Percentiles rank a stretch among this genome's conserved stretches.
Conservation (phyloP, 1,140 invertebrate species). For the Scylla paramamosain region DNA sequence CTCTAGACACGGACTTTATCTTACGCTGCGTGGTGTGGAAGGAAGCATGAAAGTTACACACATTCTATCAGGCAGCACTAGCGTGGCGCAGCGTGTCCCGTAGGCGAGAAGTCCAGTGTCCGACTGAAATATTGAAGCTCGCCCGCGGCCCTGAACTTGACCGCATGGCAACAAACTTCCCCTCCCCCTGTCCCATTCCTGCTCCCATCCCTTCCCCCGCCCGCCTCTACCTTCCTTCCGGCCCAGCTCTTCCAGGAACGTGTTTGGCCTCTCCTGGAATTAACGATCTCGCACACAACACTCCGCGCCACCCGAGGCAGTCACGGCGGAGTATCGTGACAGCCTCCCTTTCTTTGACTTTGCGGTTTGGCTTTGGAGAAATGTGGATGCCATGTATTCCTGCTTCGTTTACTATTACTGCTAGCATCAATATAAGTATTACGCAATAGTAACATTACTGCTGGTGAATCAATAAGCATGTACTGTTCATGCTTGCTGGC, state of each 20-base stretch:
- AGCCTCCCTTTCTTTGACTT: background rate
- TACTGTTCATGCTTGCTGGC: too few species aligned
- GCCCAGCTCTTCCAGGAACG: background rate
- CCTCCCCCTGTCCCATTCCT: background rate
- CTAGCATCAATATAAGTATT: too few species aligned
- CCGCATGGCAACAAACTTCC: constrained; percentile 10
- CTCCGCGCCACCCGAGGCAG: background rate
- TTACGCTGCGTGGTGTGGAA: background rate
- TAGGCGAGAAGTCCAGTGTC: background rate
- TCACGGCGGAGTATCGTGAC: background rate
- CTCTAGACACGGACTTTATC: too few species aligned
- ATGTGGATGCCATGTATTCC: too few species aligned
- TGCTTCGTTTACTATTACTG: too few species aligned
- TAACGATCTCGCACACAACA: background rate
- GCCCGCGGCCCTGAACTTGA: constrained; percentile 12
- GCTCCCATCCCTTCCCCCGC: background rate
- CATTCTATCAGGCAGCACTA: background rate
- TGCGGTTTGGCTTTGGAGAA: too few species aligned
- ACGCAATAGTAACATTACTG: too few species aligned
- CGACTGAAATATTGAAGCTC: background rate
- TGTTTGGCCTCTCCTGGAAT: constrained; percentile 10
- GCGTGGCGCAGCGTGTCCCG: background rate
- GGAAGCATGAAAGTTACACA: background rate
- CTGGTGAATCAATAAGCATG: too few species aligned
- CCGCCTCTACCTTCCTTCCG: background rate